Base-by-base conservation (phyloP, 2,888 invertebrate species). In the Rhimphoctona megacephalus region DNA sequence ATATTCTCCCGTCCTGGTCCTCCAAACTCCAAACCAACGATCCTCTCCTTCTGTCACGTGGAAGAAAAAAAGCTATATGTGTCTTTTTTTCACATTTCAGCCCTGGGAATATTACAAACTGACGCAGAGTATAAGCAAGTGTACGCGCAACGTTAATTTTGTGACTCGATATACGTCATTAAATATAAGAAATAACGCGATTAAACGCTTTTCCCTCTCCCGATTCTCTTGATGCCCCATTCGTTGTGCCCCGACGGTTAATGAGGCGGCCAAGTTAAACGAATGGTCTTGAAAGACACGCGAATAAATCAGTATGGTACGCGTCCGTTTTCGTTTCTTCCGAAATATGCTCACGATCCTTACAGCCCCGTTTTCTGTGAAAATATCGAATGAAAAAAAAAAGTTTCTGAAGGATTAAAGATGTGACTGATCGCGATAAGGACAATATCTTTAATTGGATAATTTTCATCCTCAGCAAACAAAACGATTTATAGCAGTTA, bases 121-220 rank as follows among this genome's bases (percentile, higher is more conserved):
- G 69, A 84, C 61, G 49, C 61, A 61, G 69, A 80, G 80, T 74
- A 49, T n/a, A 85, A 80, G 79, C 80, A 82, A 86, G 61, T 88
- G 70, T 83, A 73, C 78, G 85, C 87, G 67, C 86, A 72, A 83
- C 88, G 89, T 91, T 90, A 89, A 91, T 92, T 92, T 91, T 90
- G 91, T 89, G 92, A 91, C 91, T 90, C 90, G 91, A 92, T 92
- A 92, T 91, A 87, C 90, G 88, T 91, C 91, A 88, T 92, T 92
- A 90, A 91, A 84, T 84, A 89, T 91, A 91, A 92, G 90, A 90
- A 90, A 92, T 91, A 88, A 87, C 89, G 86, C 90, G 89, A 91
- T 92, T 92, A 92, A 92, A 90, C 90, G 88, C 85, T 88, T 81
- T 66, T 77, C 74, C 46, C 30, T 67, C 43, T 46, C 52, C 73